Evolutionary conservation across 2,113 vertebrate genomes (phyloP).

Genomic region (Chaetodon trifascialis): DNA sequence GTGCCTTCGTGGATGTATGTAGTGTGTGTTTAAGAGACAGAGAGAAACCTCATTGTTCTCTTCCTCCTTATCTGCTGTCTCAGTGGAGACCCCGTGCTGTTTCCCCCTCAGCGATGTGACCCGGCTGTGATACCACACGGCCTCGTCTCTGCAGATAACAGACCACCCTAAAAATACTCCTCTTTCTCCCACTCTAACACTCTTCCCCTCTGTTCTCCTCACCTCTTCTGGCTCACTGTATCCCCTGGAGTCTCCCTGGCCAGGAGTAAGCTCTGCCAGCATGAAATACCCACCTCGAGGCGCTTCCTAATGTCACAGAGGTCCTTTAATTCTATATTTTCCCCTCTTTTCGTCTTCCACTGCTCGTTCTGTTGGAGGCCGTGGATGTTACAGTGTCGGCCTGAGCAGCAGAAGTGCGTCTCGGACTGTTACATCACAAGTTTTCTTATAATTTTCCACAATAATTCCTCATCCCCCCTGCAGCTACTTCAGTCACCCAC

Average conservation of each 20-base stretch:
- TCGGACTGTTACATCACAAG: conserved; percentile 77
- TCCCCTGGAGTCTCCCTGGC: conserved; percentile 63
- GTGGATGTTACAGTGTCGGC: conserved; percentile 46
- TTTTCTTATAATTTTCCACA: conserved; percentile 73
- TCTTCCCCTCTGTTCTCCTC: conserved; percentile 64
- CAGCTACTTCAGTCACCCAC: conserved; percentile 78
- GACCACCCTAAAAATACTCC: conserved; percentile 80
- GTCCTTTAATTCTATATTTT: conserved; percentile 50
- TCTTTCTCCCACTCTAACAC: conserved; percentile 50
- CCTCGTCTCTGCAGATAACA: conserved; percentile 72
- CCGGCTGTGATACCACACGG: conserved; percentile 61
- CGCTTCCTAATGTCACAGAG: conserved; percentile 60
- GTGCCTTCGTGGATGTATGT: neutral
- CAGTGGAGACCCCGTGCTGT: conserved; percentile 52
- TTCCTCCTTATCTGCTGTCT: conserved; percentile 70
- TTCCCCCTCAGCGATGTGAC: conserved; percentile 75
- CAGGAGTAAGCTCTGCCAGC: conserved; percentile 64
- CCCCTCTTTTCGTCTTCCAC: conserved; percentile 36
- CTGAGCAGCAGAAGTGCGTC: conserved; percentile 58
- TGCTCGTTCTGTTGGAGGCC: conserved; percentile 42
- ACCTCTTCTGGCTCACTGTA: conserved; percentile 70
- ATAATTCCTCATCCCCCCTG: conserved; percentile 61
- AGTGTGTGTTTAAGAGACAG: conserved; percentile 19
- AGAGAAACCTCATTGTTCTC: conserved; percentile 66
- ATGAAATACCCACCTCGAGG: conserved; percentile 60